Conservation (phyloP, 2,797 vertebrate species). For the Leptodactylus fallax region DNA sequence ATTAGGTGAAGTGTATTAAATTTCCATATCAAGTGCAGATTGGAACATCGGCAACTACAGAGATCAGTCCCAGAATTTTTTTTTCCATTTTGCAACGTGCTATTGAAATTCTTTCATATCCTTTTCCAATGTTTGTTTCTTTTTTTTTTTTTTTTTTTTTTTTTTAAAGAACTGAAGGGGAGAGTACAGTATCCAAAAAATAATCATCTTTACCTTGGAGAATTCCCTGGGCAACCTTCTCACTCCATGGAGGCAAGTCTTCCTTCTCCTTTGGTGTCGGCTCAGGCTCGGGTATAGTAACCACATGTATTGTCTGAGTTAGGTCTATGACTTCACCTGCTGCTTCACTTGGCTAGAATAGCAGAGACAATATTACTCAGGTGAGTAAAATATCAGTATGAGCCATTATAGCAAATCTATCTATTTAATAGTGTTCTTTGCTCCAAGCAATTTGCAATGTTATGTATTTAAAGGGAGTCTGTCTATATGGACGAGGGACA, state of each 20-base stretch:
- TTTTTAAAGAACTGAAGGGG: not conserved
- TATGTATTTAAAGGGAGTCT: too few relatives aligned
- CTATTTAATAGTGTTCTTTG: not conserved
- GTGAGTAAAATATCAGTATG: not conserved
- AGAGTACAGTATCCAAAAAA: too few relatives aligned
- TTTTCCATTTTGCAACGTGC: too few relatives aligned
- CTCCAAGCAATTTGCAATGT: not conserved
- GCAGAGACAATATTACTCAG: not conserved
- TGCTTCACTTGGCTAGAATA: constrained; percentile 80
- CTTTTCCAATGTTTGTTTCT: too few relatives aligned
- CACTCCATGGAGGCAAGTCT: constrained; percentile 94
- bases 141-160: too few relatives aligned
- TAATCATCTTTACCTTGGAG: constrained; percentile 82
- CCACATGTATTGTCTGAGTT: constrained; percentile 84
- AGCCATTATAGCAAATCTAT: not conserved
- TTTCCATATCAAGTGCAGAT: too few relatives aligned
- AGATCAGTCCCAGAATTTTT: too few relatives aligned
- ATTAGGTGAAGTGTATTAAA: too few relatives aligned
- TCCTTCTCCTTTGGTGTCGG: constrained; percentile 72
- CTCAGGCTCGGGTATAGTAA: constrained; percentile 62
- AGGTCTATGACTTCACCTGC: constrained; percentile 84
- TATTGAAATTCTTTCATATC: too few relatives aligned
- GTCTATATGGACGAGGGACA: too few relatives aligned
- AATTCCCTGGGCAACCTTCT: constrained; percentile 93
- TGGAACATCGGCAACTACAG: too few relatives aligned